Evolutionary conservation across 2,113 vertebrate species (phyloP), one percentile per base, ranked within the genome.

Genomic region (Tenrec ecaudatus): DNA sequence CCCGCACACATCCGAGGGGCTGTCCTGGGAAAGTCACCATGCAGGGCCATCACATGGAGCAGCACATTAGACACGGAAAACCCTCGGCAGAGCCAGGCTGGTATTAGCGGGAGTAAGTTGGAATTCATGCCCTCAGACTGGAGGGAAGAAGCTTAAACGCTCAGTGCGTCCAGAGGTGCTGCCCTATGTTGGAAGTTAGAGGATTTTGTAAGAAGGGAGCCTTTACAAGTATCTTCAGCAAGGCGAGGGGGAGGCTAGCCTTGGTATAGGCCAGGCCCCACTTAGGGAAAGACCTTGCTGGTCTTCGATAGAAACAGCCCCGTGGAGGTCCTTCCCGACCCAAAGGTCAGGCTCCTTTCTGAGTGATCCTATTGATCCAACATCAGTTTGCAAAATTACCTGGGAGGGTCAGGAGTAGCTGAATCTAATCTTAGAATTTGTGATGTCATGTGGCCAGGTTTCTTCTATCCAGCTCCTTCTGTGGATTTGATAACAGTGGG

Each of bases 51-150:
- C 77, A 89, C 79, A 69, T 80, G 38, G 64, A 85, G 79, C 75
- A 90, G 85, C 31, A 1, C 36, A 68, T 80, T 91, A 88, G 93
- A 95, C 85, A 69, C 86, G 95, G 76, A 82, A 90, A 87, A 79
- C 85, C 82, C 53, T 6, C 29, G 75, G 68, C 68, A 20, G 64
- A 64, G 23, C 77, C 88, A 19, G 33, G 71, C 89, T 75, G 69
- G 43, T 90, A 43, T 82, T 71, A 53, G 57, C 57, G 73, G 79
- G 3, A 62, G 22, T 62, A 62, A 62, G 22, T 6, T 62, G 78
- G 83, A 89, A 94, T 94, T 88, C 79, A 92, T 5, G 92, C 6
- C 82, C 73, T 77, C 38, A 14, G 38, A 53, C 27, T 27, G 62
- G 47, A 85, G 64, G 82, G 82, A 79, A 43, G 85, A 80, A 86